Base-by-base conservation (phyloP, 2,888 invertebrate genomes). In the Drosophila siamana region DNA sequence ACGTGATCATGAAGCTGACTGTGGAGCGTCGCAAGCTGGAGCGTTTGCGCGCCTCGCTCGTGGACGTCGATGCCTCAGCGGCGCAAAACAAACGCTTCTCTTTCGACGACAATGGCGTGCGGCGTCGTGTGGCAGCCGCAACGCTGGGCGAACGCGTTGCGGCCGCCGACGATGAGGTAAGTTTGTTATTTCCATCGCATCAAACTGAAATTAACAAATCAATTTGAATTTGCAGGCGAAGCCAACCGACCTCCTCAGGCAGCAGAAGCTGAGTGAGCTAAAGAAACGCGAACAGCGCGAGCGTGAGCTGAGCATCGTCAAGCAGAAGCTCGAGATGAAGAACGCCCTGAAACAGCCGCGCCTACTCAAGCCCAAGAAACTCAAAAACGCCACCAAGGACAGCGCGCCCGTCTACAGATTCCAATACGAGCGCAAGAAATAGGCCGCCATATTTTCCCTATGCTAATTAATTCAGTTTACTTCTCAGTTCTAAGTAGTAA, bases 1-100 rank as follows among this genome's bases (percentile, higher is more conserved):
- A 99, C 85, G 94, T 99, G 11, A 94, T 95, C 33, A 96, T 96
- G 93, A 98, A 98, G 90, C 94, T 96, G 52, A 96, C 95, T 2
- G 94, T 97, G 33, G 98, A 98, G 92, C 93, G 94, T 0, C 96
- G 95, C 80, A 96, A 96, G 92, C 90, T 92, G 28, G 78, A 89
- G 9, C 89, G 94, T 77, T 92, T 97, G 28, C 96, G 97, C 92
- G 94, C 96, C 0, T 94, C 95, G 48, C 93, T 98, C 13, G 98
- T 98, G 90, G 94, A 98, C 93, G 94, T 97, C 1, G 97, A 97
- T 90, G 95, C 94, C 0, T 94, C 95, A 56, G 92, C 94, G 40
- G 94, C 94, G 0, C 93, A 93, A 40, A 98, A 98, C 91, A 95
- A 94, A 19, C 98, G 98, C 86, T 94, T 93, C 36, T 96, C 96